These are phyloP conservation scores for Campylomormyrus tamandua DNA, from an alignment of 2,113 vertebrate genomes.

Conservation along the genomic window DNA sequence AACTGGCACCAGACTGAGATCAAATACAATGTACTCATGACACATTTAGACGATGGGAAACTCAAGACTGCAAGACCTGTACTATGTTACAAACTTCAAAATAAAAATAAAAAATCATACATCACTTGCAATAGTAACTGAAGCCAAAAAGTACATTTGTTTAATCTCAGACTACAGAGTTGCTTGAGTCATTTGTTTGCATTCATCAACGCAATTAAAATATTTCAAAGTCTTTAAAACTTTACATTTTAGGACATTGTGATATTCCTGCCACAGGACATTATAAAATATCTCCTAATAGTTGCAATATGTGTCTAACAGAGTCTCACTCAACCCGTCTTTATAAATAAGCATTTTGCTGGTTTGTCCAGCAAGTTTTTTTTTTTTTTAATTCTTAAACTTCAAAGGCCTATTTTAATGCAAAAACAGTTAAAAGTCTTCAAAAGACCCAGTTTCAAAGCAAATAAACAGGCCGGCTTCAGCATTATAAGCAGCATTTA, in stretches of 20 bases:
- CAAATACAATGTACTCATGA: constrained; percentile 58
- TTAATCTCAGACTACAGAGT: neutral
- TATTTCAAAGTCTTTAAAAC: neutral
- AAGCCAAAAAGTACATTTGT: neutral
- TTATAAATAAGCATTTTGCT: neutral
- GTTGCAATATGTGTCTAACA: constrained; percentile 7
- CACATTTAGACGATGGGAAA: constrained; percentile 55
- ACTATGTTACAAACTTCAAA: neutral
- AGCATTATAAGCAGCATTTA: constrained; percentile 2
- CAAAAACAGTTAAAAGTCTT: constrained; percentile 10
- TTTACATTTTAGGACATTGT: neutral
- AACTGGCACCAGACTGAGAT: constrained; percentile 62
- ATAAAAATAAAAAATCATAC: neutral
- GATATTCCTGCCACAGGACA: neutral
- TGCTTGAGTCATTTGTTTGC: neutral
- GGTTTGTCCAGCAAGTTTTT: neutral
- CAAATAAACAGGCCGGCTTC: constrained; percentile 3
- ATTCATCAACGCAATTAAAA: constrained; percentile 1
- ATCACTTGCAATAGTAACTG: neutral
- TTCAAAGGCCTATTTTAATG: constrained; percentile 12
- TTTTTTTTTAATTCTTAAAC: neutral
- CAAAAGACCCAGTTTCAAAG: constrained; percentile 12
- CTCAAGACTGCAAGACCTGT: neutral
- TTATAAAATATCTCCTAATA: constrained; percentile 12
- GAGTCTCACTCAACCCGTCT: neutral